A percentile compares a stretch with the other conserved stretches of the same genome.
phyloP scores from a whole-genome alignment of 2,113 vertebrate species.

The Gnathonemus longibarbis region DNA sequence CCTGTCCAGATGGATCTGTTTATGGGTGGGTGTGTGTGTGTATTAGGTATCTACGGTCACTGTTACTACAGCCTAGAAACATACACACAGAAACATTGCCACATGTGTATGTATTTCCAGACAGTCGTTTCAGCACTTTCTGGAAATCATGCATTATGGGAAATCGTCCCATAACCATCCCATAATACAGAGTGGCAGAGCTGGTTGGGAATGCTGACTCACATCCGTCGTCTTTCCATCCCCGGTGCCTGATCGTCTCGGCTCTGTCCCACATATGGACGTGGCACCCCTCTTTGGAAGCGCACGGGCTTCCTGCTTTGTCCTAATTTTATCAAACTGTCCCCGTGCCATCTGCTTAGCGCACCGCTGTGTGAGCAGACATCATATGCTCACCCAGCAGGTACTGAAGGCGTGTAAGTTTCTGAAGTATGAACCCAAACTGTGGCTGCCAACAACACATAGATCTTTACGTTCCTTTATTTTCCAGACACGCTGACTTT shows the following conservation, averaged over 20 bases:
- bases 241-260: neutral
- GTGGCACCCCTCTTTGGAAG: neutral
- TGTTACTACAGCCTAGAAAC: neutral
- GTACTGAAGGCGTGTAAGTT: neutral
- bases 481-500: neutral
- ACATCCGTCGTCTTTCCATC: slow-evolving; percentile 3
- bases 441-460: neutral
- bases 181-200: neutral
- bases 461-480: neutral
- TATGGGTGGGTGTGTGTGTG: neutral
- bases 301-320: neutral
- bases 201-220: neutral
- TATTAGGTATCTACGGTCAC: neutral
- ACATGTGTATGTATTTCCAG: neutral
- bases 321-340: neutral
- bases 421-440: neutral
- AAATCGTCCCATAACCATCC: slow-evolving; percentile 4
- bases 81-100: neutral
- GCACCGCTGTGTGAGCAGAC: neutral
- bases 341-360: neutral
- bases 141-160: neutral
- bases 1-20: neutral
- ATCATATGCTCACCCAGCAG: neutral
- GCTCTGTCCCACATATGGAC: neutral
- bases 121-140: neutral